Evolutionary conservation across 1,140 invertebrate genomes (phyloP).

Genomic region (Leptestheria dahalacensis): DNA sequence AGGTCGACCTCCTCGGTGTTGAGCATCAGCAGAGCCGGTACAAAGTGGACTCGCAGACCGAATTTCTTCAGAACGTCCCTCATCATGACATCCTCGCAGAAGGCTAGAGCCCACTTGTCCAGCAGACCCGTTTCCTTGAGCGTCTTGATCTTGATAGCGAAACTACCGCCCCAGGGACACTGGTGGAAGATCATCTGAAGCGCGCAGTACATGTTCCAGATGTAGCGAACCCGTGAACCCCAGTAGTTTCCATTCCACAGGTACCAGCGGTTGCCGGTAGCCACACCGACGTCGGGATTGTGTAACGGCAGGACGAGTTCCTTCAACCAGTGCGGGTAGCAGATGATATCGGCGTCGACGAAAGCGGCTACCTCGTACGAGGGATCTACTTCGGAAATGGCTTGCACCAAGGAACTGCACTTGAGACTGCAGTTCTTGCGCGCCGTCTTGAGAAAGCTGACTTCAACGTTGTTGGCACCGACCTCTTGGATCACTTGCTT

Average conservation of each 20-base stretch:
- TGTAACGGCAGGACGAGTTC: not conserved
- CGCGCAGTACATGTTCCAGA: not conserved
- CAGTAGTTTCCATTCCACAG: not conserved
- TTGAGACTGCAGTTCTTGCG: not conserved
- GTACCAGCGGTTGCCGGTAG: constrained; percentile 10
- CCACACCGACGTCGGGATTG: not conserved
- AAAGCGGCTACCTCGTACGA: constrained; percentile 3
- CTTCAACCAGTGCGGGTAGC: not conserved
- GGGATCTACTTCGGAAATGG: not conserved
- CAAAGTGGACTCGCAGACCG: constrained; percentile 3
- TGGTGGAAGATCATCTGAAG: not conserved
- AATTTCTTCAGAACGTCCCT: not conserved
- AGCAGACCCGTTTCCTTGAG: not conserved
- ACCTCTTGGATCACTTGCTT: not conserved
- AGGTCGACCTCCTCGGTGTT: constrained; percentile 1
- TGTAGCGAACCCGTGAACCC: not conserved
- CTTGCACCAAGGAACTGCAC: constrained; percentile 1
- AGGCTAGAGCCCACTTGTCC: not conserved
- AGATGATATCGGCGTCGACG: constrained; percentile 5
- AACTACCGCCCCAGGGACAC: constrained; percentile 1
- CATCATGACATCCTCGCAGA: constrained; percentile 7
- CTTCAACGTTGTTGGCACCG: not conserved
- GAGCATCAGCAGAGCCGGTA: not conserved
- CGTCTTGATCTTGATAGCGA: constrained; percentile 2
- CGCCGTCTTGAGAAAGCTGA: constrained; percentile 6